Evolutionary conservation across 2,113 vertebrate genomes (phyloP).

Genomic region (Uropsilus gracilis): DNA sequence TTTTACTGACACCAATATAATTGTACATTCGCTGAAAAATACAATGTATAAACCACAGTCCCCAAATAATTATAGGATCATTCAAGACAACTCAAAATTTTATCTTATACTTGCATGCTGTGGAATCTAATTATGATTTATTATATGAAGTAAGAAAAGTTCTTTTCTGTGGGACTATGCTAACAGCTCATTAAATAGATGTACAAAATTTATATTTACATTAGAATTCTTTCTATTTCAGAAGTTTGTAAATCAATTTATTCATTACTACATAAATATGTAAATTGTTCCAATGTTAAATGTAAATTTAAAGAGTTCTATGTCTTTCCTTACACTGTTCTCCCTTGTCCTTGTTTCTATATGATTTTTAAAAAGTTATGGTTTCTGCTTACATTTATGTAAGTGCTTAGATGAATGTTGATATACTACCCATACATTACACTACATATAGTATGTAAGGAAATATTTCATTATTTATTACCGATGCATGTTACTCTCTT

Average conservation of each 20-base stretch:
- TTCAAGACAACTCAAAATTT: background rate
- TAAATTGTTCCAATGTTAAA: slow-evolving; percentile 11
- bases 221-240: background rate
- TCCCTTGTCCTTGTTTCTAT: background rate
- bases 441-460: background rate
- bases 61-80: background rate
- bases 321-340: background rate
- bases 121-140: background rate
- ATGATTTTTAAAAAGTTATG: background rate
- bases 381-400: background rate
- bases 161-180: background rate
- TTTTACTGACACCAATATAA: background rate
- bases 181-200: background rate
- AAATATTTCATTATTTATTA: slow-evolving; percentile 7
- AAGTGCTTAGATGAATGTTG: background rate
- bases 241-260: background rate
- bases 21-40: background rate
- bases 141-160: background rate
- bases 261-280: background rate
- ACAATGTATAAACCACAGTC: background rate
- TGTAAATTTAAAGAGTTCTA: too few relatives aligned
- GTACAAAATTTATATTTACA: background rate
- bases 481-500: background rate
- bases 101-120: background rate
- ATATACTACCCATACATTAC: background rate